These are phyloP conservation scores for Lycaena phlaeas DNA, from an alignment of 2,888 invertebrate species.

Conservation along the genomic window DNA sequence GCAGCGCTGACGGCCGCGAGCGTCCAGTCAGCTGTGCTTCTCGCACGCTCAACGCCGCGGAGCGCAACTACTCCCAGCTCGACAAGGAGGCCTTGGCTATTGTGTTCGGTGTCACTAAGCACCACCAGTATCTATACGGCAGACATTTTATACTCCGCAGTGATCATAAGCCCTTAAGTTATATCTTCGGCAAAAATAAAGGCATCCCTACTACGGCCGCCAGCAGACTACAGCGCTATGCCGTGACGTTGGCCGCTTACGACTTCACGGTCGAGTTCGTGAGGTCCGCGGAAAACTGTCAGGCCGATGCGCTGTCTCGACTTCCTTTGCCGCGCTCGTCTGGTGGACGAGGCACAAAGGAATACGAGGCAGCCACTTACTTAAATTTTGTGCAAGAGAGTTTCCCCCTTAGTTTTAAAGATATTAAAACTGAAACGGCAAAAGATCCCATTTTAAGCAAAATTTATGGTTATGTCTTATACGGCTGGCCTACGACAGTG, in stretches of 20 bases:
- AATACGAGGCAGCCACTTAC: constrained; percentile 1
- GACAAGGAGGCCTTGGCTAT: constrained; percentile 24
- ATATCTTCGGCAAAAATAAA: constrained; percentile 30
- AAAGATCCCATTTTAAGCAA: constrained; percentile 18
- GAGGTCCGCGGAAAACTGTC: constrained; percentile 15
- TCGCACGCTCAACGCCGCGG: constrained; percentile 20
- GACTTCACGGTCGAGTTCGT: constrained; percentile 21
- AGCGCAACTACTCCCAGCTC: constrained; percentile 23
- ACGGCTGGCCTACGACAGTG: constrained; percentile 19
- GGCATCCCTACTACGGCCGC: constrained; percentile 27
- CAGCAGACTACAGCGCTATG: constrained; percentile 28
- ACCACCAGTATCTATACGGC: constrained; percentile 21
- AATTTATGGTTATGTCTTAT: constrained; percentile 17
- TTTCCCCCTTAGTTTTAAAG: constrained; percentile 14
- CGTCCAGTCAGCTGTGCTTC: constrained; percentile 21
- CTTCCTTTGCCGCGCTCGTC: constrained; percentile 13
- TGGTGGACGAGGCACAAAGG: background rate
- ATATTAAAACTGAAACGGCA: constrained; percentile 13
- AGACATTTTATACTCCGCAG: constrained; percentile 25
- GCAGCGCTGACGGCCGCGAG: constrained; percentile 11
- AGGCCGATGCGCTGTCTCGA: constrained; percentile 21
- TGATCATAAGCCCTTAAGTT: constrained; percentile 40
- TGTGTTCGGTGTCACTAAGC: constrained; percentile 17
- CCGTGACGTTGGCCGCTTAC: constrained; percentile 30
- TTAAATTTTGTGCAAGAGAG: constrained; percentile 12